These are phyloP conservation scores for Pseudanteris insignis DNA, from an alignment of 2,888 invertebrate species.

Conservation along the genomic window DNA sequence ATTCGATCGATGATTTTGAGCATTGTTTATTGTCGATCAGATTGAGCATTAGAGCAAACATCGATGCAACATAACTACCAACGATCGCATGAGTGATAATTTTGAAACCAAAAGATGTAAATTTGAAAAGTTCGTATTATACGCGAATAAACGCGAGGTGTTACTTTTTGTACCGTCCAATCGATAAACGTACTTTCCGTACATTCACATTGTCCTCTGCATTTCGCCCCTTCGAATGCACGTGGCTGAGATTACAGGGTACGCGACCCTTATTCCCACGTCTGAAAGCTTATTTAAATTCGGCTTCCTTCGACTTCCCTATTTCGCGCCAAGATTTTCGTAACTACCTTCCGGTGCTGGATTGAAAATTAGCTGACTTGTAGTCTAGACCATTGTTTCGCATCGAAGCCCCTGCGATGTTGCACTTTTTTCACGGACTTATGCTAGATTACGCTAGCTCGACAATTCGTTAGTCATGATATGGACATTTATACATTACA, in stretches of 20 bases:
- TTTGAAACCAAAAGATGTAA: constrained; percentile 17
- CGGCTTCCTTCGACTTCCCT: constrained; percentile 46
- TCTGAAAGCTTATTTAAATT: constrained; percentile 62
- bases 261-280: constrained; percentile 52
- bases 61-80: constrained; percentile 9
- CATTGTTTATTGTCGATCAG: no score
- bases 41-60: constrained; percentile 8
- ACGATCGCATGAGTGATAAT: constrained; percentile 1
- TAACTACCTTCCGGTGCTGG: constrained; percentile 38
- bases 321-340: constrained; percentile 48
- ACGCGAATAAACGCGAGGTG: constrained; percentile 17
- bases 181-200: constrained; percentile 38
- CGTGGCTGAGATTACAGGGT: constrained; percentile 64
- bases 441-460: constrained; percentile 1
- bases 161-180: constrained; percentile 21
- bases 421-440: constrained; percentile 19
- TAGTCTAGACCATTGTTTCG: constrained; percentile 38
- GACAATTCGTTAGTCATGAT: constrained; percentile 1
- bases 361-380: constrained; percentile 44
- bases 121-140: constrained; percentile 13
- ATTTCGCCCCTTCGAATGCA: constrained; percentile 52
- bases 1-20: no score
- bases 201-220: constrained; percentile 31
- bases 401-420: constrained; percentile 2
- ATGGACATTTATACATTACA: constrained; percentile 7